Evolutionary conservation across 2,113 vertebrate species (phyloP).

Genomic region (Calidris pygmaea): DNA sequence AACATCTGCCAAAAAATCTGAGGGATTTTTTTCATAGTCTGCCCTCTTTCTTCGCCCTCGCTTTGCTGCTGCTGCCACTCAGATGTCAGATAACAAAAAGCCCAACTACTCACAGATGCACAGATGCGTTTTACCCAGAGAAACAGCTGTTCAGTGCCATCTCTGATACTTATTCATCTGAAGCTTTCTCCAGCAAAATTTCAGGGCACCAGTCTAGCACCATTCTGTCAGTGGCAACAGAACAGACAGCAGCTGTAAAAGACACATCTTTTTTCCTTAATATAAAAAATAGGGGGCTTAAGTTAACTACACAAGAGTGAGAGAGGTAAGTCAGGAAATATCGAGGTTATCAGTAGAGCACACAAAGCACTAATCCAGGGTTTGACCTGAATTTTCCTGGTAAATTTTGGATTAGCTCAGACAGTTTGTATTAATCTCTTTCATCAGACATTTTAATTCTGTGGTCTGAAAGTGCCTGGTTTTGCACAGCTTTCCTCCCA

Average conservation of each 20-base stretch:
- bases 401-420: slow-evolving; percentile 32
- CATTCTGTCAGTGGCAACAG: background rate
- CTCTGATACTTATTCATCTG: background rate
- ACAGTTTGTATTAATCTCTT: slow-evolving; percentile 45
- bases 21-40: background rate
- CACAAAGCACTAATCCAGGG: slow-evolving; percentile 14
- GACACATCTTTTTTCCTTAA: background rate
- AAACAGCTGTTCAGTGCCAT: background rate
- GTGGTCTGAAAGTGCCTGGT: background rate
- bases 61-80: background rate
- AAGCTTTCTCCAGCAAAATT: background rate
- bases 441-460: slow-evolving; percentile 5
- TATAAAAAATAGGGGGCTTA: background rate
- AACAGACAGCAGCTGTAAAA: background rate
- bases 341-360: slow-evolving; percentile 17
- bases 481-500: background rate
- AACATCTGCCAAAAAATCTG: background rate
- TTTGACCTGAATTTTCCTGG: slow-evolving; percentile 53
- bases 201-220: background rate
- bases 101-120: background rate
- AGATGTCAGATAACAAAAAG: background rate
- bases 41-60: background rate
- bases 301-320: background rate
- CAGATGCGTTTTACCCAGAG: background rate
- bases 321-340: background rate